These are phyloP conservation scores for Lasioglossum marginatum DNA, from an alignment of 2,888 invertebrate genomes.

Conservation along the genomic window DNA sequence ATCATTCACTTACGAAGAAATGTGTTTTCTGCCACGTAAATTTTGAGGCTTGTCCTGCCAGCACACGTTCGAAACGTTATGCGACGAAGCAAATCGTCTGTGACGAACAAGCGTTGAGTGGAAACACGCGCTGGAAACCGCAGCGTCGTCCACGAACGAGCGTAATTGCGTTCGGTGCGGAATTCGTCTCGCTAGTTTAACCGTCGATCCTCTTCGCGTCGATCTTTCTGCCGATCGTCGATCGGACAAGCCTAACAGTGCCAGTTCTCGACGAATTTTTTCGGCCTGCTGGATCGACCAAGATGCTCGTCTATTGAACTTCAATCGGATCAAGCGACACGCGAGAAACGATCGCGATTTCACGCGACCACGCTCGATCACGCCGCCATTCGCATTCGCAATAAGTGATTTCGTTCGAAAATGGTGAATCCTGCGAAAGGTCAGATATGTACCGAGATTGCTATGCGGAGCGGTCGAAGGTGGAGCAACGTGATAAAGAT, in stretches of 20 bases:
- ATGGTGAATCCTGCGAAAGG: constrained; percentile 40
- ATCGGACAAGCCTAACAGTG: not conserved
- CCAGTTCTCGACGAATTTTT: not conserved
- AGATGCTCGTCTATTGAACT: not conserved
- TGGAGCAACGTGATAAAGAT: constrained; percentile 33
- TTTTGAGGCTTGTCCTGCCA: not conserved
- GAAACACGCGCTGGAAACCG: not conserved
- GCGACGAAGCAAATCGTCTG: not conserved
- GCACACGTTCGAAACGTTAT: not conserved
- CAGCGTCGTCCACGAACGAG: not conserved
- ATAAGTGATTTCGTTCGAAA: not conserved
- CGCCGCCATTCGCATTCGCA: not conserved
- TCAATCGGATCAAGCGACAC: not conserved
- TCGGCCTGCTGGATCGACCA: not conserved
- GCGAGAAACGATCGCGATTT: not conserved
- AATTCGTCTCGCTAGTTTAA: constrained; percentile 9
- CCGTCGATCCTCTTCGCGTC: not conserved
- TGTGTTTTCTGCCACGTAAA: not conserved
- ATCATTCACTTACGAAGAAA: not conserved
- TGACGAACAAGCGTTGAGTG: constrained; percentile 15
- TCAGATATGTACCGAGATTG: constrained; percentile 14
- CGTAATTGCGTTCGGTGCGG: not conserved
- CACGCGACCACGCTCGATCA: not conserved
- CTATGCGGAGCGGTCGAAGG: constrained; percentile 28
- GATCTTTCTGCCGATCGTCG: not conserved